Percentiles rank a stretch among this genome's conserved stretches.
These are phyloP conservation scores for Halichondria panicea DNA, from an alignment of 37 sponge, comb jelly and placozoan genomes.

Conservation along the genomic window DNA sequence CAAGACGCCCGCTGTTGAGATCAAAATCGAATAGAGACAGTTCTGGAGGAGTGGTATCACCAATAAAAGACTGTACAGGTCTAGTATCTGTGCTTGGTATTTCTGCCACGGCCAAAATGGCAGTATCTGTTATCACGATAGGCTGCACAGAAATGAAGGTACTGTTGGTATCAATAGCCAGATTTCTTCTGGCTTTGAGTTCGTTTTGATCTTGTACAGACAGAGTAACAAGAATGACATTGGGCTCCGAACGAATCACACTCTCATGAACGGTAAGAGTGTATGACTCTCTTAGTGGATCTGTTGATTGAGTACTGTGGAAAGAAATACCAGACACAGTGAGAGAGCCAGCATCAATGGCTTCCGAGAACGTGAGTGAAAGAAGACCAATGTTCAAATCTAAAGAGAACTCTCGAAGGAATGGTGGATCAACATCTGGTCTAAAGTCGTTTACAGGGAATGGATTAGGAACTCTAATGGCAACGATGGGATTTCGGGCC, in stretches of 20 bases:
- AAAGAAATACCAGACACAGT: constrained; percentile 59
- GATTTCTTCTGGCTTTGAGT: constrained; percentile 52
- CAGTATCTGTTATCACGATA: constrained; percentile 50
- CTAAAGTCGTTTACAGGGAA: constrained; percentile 68
- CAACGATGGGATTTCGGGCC: constrained; percentile 60
- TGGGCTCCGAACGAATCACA: constrained; percentile 13
- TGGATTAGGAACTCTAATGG: constrained; percentile 56
- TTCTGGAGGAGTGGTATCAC: constrained; percentile 52
- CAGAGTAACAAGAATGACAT: constrained; percentile 40
- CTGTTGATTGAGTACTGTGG: constrained; percentile 37
- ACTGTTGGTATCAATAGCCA: constrained; percentile 53
- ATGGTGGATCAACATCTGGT: constrained; percentile 59
- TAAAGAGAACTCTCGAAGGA: constrained; percentile 45
- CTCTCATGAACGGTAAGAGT: constrained; percentile 29
- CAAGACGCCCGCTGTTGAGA: constrained; percentile 62
- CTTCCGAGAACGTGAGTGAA: constrained; percentile 76
- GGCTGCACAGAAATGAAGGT: constrained; percentile 59
- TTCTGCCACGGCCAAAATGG: constrained; percentile 12
- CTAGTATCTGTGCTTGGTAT: constrained; percentile 26
- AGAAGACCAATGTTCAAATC: constrained; percentile 71
- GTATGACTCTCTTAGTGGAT: constrained; percentile 6
- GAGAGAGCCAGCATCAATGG: constrained; percentile 52
- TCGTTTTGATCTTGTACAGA: constrained; percentile 51
- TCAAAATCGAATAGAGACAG: constrained; percentile 60
- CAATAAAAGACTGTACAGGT: constrained; percentile 22